Percentiles rank a stretch among this genome's conserved stretches.
Conservation (phyloP, 1,140 invertebrate genomes). For the Dreissena rostriformis region DNA sequence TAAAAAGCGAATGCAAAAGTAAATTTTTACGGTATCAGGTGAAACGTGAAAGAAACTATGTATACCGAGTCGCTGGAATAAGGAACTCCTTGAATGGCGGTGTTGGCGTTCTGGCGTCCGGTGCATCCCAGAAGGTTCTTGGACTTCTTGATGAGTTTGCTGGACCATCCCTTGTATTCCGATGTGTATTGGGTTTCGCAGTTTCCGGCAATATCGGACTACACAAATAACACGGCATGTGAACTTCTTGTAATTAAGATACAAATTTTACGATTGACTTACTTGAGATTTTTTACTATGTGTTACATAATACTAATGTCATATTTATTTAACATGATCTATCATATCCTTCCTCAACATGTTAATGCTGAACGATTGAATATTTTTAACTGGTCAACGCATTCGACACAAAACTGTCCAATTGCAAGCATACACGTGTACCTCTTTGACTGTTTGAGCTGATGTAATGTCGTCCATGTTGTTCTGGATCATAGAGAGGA, state of each 20-base stretch:
- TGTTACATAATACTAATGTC: no score
- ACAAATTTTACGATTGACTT: no score
- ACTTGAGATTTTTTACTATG: no score
- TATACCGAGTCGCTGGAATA: constrained; percentile 76
- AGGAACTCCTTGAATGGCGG: constrained; percentile 74
- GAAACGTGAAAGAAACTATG: background rate
- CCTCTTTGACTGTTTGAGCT: constrained; percentile 84
- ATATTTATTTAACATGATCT: no score
- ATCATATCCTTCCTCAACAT: no score
- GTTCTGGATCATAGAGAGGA: constrained; percentile 93
- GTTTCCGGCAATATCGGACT: constrained; percentile 91
- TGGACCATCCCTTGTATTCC: constrained; percentile 86
- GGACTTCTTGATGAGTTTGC: constrained; percentile 88
- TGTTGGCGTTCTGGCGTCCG: constrained; percentile 85
- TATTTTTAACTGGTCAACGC: no score
- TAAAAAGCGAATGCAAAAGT: no score
- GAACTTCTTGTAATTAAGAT: background rate
- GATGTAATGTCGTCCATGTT: constrained; percentile 92
- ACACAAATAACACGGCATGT: constrained; percentile 57
- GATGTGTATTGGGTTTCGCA: constrained; percentile 90
- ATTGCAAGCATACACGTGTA: constrained; percentile 8
- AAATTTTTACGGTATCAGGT: no score
- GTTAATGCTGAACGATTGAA: no score
- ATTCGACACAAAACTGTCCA: no score
- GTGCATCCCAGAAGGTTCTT: constrained; percentile 89